Percentiles rank a stretch among this genome's conserved stretches.
Conservation (phyloP, 1,140 invertebrate genomes). For the Drosophila navojoa region DNA sequence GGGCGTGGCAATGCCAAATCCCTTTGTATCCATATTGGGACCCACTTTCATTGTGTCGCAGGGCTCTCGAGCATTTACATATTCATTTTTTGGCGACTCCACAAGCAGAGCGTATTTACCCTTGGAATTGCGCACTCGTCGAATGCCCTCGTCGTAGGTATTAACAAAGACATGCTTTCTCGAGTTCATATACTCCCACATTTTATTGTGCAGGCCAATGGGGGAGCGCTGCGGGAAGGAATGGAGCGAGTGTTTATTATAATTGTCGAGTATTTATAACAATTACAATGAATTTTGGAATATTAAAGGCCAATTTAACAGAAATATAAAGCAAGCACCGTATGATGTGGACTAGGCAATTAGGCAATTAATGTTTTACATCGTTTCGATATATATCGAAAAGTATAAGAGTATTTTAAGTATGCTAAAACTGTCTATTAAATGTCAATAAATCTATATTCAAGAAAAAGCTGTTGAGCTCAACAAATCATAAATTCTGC, state of each 20-base stretch:
- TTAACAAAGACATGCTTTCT: constrained; percentile 92
- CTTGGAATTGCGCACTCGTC: constrained; percentile 91
- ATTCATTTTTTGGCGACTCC: constrained; percentile 97
- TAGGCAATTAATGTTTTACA: no score
- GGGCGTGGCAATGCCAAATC: constrained; percentile 96
- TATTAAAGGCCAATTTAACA: no score
- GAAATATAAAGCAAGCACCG: no score
- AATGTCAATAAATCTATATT: no score
- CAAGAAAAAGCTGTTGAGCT: no score
- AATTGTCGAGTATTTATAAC: neutral
- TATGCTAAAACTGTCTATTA: no score
- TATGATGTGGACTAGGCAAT: no score
- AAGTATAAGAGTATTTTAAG: no score
- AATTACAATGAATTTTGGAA: neutral
- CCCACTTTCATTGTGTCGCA: constrained; percentile 99
- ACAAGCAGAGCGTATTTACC: constrained; percentile 97
- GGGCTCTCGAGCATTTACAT: constrained; percentile 95
- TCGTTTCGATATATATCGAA: no score
- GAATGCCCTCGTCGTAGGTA: constrained; percentile 93
- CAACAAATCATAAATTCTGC: no score
- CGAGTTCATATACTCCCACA: constrained; percentile 98
- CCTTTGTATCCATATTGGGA: constrained; percentile 95
- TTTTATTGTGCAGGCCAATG: constrained; percentile 94
- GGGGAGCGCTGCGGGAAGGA: constrained; percentile 90
- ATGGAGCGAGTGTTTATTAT: neutral